Evolutionary conservation across 2,888 invertebrate species (phyloP).

Genomic region (Agrotis exclamationis): DNA sequence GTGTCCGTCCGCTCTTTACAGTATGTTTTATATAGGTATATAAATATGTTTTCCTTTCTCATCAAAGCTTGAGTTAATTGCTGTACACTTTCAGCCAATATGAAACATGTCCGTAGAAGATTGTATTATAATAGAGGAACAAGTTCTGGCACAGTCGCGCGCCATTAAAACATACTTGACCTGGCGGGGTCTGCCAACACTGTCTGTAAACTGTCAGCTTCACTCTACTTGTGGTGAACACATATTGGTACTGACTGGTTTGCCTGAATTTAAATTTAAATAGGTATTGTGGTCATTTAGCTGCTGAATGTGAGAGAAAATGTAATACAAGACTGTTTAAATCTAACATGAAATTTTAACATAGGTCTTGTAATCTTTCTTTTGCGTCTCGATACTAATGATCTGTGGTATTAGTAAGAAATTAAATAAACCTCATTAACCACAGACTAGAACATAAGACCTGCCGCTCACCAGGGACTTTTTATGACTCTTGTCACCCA

Average conservation of each 20-base stretch:
- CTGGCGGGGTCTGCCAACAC: slow-evolving; percentile 41
- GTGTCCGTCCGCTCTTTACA: too few species aligned
- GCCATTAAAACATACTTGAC: slow-evolving; percentile 52
- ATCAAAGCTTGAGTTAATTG: slow-evolving; percentile 3
- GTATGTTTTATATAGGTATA: too few species aligned
- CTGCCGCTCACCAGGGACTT: too few species aligned
- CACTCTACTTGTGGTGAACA: slow-evolving; percentile 25
- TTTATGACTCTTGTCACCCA: too few species aligned
- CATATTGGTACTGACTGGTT: background rate
- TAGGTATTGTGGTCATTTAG: background rate
- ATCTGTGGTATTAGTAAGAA: too few species aligned
- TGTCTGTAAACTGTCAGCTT: slow-evolving; percentile 24
- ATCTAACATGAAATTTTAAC: too few species aligned
- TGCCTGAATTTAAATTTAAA: slow-evolving; percentile 7
- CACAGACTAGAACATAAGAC: too few species aligned
- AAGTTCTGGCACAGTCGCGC: slow-evolving; percentile 44
- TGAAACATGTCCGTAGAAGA: slow-evolving; percentile 33
- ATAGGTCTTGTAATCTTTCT: too few species aligned
- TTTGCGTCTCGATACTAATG: too few species aligned
- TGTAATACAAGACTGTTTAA: too few species aligned
- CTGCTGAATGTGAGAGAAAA: background rate
- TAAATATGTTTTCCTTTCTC: background rate
- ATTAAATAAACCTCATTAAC: too few species aligned
- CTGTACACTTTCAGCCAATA: slow-evolving; percentile 4
- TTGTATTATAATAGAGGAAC: slow-evolving; percentile 42